These are phyloP conservation scores for Zaprionus kolodkinae DNA, from an alignment of 1,140 invertebrate genomes.

Conservation along the genomic window DNA sequence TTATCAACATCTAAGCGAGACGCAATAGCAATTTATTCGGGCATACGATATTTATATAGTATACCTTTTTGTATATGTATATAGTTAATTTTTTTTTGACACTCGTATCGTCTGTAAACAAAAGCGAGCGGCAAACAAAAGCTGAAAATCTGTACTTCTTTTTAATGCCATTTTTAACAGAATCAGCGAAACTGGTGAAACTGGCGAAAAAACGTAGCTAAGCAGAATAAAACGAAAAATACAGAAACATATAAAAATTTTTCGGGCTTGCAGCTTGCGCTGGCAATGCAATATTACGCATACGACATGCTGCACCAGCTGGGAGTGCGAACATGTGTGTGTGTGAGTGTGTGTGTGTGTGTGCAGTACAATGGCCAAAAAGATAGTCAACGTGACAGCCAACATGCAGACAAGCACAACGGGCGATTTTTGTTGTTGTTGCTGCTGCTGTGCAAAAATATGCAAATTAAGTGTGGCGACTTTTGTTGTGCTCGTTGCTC, in stretches of 20 bases:
- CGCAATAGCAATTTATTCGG: slow-evolving; percentile 70
- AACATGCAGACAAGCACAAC: slow-evolving; percentile 47
- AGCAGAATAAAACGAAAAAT: slow-evolving; percentile 39
- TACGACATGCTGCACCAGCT: slow-evolving; percentile 65
- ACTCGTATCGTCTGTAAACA: slow-evolving; percentile 60
- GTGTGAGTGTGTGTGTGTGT: slow-evolving; percentile 35
- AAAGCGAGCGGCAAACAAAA: slow-evolving; percentile 57
- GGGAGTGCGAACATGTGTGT: neutral
- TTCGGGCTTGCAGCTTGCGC: slow-evolving; percentile 44
- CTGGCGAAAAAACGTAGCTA: slow-evolving; percentile 39
- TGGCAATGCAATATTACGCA: slow-evolving; percentile 77
- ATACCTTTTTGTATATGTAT: slow-evolving; percentile 14
- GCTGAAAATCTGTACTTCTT: slow-evolving; percentile 37
- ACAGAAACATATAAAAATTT: slow-evolving; percentile 35
- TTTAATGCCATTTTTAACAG: slow-evolving; percentile 12
- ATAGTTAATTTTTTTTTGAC: slow-evolving; percentile 36
- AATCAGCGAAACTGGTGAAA: slow-evolving; percentile 22
- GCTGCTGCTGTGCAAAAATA: slow-evolving; percentile 58
- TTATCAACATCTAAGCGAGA: slow-evolving; percentile 58
- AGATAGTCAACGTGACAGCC: slow-evolving; percentile 74
- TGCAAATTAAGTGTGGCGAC: slow-evolving; percentile 80
- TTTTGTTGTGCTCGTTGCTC: slow-evolving; percentile 45
- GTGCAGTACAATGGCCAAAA: slow-evolving; percentile 56
- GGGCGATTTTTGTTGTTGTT: slow-evolving; percentile 57
- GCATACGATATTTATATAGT: slow-evolving; percentile 33